These are phyloP conservation scores for Recurvirostra avosetta DNA, from an alignment of 2,113 vertebrate species.

Conservation along the genomic window DNA sequence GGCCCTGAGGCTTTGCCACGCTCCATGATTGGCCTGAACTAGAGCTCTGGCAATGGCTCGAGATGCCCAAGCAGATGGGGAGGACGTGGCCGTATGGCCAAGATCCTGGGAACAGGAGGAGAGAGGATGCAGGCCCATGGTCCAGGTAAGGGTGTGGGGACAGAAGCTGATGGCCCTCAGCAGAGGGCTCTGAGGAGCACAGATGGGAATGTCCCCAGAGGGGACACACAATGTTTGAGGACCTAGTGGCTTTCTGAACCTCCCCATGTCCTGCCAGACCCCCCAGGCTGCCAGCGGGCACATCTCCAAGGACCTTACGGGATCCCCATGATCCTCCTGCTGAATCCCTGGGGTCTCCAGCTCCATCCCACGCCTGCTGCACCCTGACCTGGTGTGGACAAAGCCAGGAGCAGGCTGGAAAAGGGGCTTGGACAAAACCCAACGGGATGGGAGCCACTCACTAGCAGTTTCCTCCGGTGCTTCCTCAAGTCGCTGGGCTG, in stretches of 20 bases:
- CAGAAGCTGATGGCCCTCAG: conserved; percentile 17
- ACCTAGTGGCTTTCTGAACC: conserved; percentile 32
- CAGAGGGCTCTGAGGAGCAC: conserved; percentile 25
- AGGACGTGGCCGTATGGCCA: not conserved
- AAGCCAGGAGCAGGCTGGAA: conserved; percentile 64
- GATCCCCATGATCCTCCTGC: conserved; percentile 35
- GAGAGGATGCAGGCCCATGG: not conserved
- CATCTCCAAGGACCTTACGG: not conserved
- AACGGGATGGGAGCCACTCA: conserved; percentile 74
- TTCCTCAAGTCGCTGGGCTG: conserved; percentile 98
- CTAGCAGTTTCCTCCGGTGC: conserved; percentile 92
- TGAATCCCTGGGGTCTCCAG: conserved; percentile 55
- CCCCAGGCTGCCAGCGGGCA: not conserved
- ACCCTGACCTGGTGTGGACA: conserved; percentile 56
- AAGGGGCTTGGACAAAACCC: conserved; percentile 54
- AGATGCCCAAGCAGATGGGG: conserved; percentile 2
- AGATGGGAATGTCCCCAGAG: conserved; percentile 32
- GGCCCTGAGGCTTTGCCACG: conserved; percentile 21
- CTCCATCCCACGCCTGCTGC: conserved; percentile 61
- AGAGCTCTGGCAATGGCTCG: conserved; percentile 48
- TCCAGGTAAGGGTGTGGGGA: not conserved
- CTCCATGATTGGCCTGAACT: conserved; percentile 9
- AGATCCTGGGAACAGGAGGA: conserved; percentile 15
- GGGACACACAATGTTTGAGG: not conserved
- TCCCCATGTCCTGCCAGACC: conserved; percentile 31